Evolutionary conservation across 2,797 vertebrate species (phyloP), one percentile per base, ranked within the genome.

Genomic region (Choloepus didactylus): DNA sequence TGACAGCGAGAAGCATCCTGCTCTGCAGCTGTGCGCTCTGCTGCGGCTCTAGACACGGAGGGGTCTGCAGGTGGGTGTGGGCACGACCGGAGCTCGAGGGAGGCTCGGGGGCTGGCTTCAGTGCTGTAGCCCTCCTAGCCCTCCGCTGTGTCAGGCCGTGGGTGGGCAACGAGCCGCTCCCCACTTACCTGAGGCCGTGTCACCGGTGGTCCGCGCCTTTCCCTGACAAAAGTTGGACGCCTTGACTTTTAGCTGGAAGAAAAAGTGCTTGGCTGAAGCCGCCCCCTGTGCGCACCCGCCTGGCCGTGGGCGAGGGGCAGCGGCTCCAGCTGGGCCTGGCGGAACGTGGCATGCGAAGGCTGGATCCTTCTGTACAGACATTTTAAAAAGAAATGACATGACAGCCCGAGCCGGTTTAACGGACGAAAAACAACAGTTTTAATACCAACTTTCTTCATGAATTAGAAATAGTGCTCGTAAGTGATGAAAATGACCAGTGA

Each of bases 401-500:
- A 98, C 97, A 97, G 94, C 14, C 86, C 97, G 95, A 98, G 98
- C 27, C 41, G 66, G 91, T 96, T 98, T 98, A 98, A 98, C 98
- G 98, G 97, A 98, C 97, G 98, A 86, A 98, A 98, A 98, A 98
- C 98, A 98, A 98, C 99, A 99, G 98, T 99, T 99, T 95, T 99
- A 99, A 99, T 99, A 99, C 98, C 99, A 99, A 99, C 98, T 98
- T 98, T 98, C 99, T 98, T 98, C 99, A 98, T 99, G 98, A 98
- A 99, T 99, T 99, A 99, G 99, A 99, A 99, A 99, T 99, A 99
- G 98, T 99, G 95, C 98, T 98, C 98, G 99, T 98, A 98, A 98
- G 98, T 98, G 98, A 99, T 98, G 98, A 99, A 99, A 99, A 98
- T 98, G 98, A 98, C 99, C 99, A 98, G 98, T 98, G 98, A 99